Evolutionary conservation across 1,140 invertebrate species (phyloP).

Genomic region (Drosophila gunungcola): DNA sequence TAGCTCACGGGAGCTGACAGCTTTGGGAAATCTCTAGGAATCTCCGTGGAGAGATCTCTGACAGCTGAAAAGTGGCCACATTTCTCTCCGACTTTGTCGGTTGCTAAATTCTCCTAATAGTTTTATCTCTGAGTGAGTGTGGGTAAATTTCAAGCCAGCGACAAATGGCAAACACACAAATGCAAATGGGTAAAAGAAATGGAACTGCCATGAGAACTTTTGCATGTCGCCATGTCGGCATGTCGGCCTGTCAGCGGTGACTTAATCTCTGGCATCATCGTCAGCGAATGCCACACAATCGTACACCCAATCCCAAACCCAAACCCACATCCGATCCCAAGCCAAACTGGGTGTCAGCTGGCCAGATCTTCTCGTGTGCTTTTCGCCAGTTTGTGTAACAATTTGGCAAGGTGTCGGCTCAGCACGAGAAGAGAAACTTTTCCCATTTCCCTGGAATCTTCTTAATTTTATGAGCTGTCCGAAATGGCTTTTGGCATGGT

Average conservation of each 20-base stretch:
- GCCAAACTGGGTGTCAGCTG: constrained; percentile 12
- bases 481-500: constrained; percentile 31
- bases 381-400: constrained; percentile 39
- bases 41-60: constrained; percentile 48
- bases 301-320: not conserved
- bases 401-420: constrained; percentile 78
- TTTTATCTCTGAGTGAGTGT: constrained; percentile 67
- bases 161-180: constrained; percentile 45
- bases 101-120: constrained; percentile 82
- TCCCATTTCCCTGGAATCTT: constrained; percentile 31
- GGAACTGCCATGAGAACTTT: constrained; percentile 77
- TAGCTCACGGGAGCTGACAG: constrained; percentile 68
- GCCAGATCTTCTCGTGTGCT: not conserved
- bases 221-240: constrained; percentile 41
- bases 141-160: constrained; percentile 58
- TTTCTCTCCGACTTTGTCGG: constrained; percentile 73
- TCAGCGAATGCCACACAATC: constrained; percentile 41
- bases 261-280: constrained; percentile 75
- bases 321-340: constrained; percentile 50
- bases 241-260: constrained; percentile 46
- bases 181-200: constrained; percentile 76
- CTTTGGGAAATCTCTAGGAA: constrained; percentile 64
- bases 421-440: constrained; percentile 58
- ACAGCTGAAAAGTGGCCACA: constrained; percentile 79
- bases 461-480: constrained; percentile 47